Evolutionary conservation across 2,888 invertebrate species (phyloP).

Genomic region (Melipona beecheii): DNA sequence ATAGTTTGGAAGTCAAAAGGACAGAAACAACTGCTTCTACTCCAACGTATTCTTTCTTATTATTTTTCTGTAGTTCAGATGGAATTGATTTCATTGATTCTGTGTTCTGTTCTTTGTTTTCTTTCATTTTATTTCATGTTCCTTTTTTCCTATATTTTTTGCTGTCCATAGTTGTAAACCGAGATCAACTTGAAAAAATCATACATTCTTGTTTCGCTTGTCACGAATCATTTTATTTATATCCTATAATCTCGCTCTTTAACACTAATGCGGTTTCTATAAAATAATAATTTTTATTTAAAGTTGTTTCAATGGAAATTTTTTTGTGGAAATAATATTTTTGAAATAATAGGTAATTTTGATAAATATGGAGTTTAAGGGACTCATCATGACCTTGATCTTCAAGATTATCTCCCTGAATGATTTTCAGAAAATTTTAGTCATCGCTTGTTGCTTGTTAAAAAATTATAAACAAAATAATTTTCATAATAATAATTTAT

Average conservation of each 20-base stretch:
- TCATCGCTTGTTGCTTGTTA: not conserved
- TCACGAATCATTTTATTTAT: constrained; percentile 53
- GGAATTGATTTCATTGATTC: constrained; percentile 49
- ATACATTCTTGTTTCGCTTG: constrained; percentile 40
- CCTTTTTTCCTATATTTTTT: constrained; percentile 12
- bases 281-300: no score
- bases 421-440: no score
- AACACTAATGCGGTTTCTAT: not conserved
- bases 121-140: constrained; percentile 10
- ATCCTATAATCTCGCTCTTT: not conserved
- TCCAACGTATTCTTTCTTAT: constrained; percentile 47
- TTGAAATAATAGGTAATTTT: no score
- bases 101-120: constrained; percentile 4
- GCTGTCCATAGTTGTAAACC: constrained; percentile 41
- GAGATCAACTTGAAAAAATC: constrained; percentile 45
- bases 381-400: no score
- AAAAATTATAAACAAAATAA: not conserved
- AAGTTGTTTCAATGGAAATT: no score
- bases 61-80: constrained; percentile 39
- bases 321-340: no score
- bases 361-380: no score
- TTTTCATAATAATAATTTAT: no score
- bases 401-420: no score
- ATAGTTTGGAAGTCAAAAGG: constrained; percentile 35
- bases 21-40: constrained; percentile 13